Evolutionary conservation across 2,797 vertebrate genomes (phyloP).

Genomic region (Anas acuta): DNA sequence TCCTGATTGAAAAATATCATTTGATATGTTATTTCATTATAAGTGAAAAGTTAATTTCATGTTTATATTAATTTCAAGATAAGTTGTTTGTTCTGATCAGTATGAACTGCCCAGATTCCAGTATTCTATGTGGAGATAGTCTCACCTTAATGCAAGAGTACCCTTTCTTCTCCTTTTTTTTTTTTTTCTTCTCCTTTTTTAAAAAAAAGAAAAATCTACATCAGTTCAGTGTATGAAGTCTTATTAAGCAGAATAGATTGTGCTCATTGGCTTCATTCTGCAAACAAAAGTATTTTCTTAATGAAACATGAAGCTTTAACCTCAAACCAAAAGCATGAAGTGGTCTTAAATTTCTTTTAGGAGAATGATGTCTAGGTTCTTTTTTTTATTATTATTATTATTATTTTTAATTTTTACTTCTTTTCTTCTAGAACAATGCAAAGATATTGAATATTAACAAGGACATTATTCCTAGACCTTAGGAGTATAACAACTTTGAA

Average conservation of each 20-base stretch:
- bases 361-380: background rate
- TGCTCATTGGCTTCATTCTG: background rate
- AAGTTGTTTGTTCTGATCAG: background rate
- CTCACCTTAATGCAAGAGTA: background rate
- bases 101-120: background rate
- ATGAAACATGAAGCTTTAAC: background rate
- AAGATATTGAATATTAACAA: background rate
- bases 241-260: background rate
- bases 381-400: background rate
- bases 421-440: background rate
- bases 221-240: background rate
- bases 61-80: background rate
- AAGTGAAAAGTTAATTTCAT: background rate
- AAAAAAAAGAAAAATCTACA: background rate
- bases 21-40: background rate
- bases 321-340: background rate
- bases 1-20: background rate
- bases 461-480: background rate
- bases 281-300: conserved; percentile 1
- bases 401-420: background rate
- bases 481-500: background rate
- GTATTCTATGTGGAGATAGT: background rate
- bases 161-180: background rate
- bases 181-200: too few species aligned
- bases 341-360: background rate